Percentiles rank a stretch among this genome's conserved stretches.
Conservation (phyloP, 2,797 vertebrate genomes). For the Darevskia mixta region DNA sequence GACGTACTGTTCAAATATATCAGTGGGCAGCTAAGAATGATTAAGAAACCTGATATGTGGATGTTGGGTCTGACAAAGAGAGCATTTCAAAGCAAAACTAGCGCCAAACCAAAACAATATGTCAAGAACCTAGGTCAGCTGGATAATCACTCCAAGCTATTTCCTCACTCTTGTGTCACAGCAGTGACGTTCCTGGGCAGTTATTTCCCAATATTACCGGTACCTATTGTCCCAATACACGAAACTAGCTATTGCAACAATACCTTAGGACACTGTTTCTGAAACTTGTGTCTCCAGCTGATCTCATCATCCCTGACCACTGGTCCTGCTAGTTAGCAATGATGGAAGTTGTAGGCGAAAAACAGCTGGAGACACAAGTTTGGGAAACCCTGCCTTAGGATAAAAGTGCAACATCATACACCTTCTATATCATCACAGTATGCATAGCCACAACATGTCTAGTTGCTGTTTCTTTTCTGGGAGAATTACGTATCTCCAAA, state of each 20-base stretch:
- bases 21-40: background rate
- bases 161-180: background rate
- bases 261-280: background rate
- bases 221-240: background rate
- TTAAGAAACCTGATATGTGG: background rate
- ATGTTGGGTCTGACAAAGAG: background rate
- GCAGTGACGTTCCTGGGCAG: background rate
- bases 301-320: too few species aligned
- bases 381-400: background rate
- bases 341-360: too few species aligned
- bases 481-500: background rate
- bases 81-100: background rate
- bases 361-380: too few species aligned
- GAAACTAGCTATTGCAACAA: background rate
- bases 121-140: background rate
- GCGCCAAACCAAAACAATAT: background rate
- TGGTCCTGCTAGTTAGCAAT: too few species aligned
- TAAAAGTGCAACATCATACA: background rate
- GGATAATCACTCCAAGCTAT: background rate
- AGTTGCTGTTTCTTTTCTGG: background rate
- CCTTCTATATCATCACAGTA: background rate
- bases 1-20: background rate
- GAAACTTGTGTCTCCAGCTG: too few species aligned
- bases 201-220: conserved; percentile 7
- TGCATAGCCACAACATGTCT: background rate